Conservation (phyloP, 1,140 invertebrate species). For the Drosophila varians region DNA sequence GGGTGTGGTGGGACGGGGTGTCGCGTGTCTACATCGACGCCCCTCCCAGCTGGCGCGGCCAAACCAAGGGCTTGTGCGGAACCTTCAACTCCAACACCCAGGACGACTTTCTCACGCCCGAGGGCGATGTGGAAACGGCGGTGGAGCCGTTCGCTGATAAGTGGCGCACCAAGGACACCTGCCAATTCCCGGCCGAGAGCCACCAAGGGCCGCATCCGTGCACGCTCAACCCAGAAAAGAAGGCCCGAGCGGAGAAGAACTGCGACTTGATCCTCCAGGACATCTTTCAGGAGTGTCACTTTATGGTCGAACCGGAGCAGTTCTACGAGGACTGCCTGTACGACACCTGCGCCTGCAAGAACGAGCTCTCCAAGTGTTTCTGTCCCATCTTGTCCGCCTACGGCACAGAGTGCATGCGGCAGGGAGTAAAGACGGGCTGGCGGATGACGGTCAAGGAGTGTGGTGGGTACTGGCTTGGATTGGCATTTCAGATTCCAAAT, state of each 20-base stretch:
- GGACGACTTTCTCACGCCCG: constrained; percentile 94
- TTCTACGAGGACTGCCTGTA: constrained; percentile 93
- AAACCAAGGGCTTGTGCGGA: constrained; percentile 92
- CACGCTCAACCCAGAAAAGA: constrained; percentile 88
- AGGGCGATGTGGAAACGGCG: constrained; percentile 91
- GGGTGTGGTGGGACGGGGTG: constrained; percentile 93
- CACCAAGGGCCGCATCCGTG: constrained; percentile 88
- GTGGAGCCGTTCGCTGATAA: constrained; percentile 92
- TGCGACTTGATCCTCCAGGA: constrained; percentile 88
- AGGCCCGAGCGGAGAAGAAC: constrained; percentile 87
- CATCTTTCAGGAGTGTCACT: constrained; percentile 92
- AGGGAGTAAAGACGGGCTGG: constrained; percentile 90
- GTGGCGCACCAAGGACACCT: constrained; percentile 92
- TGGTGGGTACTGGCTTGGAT: constrained; percentile 71
- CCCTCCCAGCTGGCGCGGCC: constrained; percentile 88
- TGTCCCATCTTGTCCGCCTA: constrained; percentile 93
- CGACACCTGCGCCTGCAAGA: constrained; percentile 93
- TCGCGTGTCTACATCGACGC: constrained; percentile 92
- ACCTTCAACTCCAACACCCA: constrained; percentile 94
- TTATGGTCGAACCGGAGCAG: constrained; percentile 90
- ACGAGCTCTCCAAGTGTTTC: constrained; percentile 87
- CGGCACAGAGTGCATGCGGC: constrained; percentile 90
- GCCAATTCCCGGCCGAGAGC: constrained; percentile 86
- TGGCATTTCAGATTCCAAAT: not conserved
- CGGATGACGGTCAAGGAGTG: constrained; percentile 90